Percentiles rank a stretch among this genome's conserved stretches.
Conservation (phyloP, 2,113 vertebrate genomes). For the Alaudala cheleensis region DNA sequence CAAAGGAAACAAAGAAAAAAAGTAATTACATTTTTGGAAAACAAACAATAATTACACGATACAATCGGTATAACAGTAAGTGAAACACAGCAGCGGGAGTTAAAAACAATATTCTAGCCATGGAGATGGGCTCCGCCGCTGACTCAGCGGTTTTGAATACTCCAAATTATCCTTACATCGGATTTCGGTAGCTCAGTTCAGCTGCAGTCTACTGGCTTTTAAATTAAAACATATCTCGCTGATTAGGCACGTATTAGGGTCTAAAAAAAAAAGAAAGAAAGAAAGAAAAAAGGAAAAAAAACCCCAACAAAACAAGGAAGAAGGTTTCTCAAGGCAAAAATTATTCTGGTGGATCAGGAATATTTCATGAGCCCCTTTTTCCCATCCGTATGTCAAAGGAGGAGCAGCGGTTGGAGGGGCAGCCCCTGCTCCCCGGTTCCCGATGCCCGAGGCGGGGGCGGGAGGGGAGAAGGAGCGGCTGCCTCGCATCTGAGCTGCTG, state of each 20-base stretch:
- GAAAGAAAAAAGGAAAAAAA: too few relatives aligned
- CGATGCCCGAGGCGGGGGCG: not conserved
- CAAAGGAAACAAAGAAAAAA: conserved; percentile 52
- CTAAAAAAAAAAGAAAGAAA: not conserved
- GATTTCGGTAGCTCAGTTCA: not conserved
- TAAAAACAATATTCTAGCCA: conserved; percentile 38
- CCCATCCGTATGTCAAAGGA: not conserved
- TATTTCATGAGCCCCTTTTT: not conserved
- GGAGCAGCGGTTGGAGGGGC: not conserved
- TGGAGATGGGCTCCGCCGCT: conserved; percentile 15
- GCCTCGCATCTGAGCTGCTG: not conserved
- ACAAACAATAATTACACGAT: conserved; percentile 75
- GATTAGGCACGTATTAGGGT: not conserved
- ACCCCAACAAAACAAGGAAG: not conserved
- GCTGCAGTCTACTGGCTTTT: conserved; percentile 40
- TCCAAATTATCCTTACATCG: conserved; percentile 7
- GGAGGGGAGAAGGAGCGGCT: not conserved
- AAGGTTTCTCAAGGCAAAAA: not conserved
- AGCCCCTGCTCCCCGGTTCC: not conserved
- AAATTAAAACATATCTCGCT: conserved; percentile 26
- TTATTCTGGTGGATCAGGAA: not conserved
- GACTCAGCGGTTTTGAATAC: conserved; percentile 65
- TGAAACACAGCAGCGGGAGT: conserved; percentile 36
- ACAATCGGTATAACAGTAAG: conserved; percentile 61
- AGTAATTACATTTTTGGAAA: conserved; percentile 78